Percentiles rank a stretch among this genome's conserved stretches.
Conservation (phyloP, 2,797 vertebrate species). For the Peromyscus nudipes region DNA sequence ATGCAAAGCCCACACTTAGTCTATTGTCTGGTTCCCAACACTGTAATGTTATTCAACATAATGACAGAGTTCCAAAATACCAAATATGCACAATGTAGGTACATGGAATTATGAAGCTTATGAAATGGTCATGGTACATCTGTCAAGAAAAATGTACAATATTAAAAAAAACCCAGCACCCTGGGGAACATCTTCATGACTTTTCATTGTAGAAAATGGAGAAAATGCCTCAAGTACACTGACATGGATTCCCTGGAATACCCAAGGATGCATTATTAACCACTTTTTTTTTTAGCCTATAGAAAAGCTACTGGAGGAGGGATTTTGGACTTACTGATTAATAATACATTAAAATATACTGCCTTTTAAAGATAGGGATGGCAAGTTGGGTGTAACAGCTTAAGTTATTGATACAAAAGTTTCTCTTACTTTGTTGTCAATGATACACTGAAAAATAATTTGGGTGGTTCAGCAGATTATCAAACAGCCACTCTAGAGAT, state of each 20-base stretch:
- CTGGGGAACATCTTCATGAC: neutral
- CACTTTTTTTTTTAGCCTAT: neutral
- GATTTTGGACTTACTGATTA: neutral
- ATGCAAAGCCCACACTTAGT: neutral
- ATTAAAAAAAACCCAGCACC: neutral
- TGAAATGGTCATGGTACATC: neutral
- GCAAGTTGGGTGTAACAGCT: neutral
- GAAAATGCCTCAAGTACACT: neutral
- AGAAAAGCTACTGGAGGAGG: neutral
- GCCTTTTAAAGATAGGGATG: neutral
- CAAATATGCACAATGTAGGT: neutral
- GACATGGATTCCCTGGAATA: neutral
- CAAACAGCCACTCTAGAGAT: neutral
- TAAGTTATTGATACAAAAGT: neutral
- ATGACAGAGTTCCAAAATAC: slow-evolving; percentile 31
- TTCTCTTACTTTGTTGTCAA: slow-evolving; percentile 5
- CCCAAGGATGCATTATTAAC: neutral
- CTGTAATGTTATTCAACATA: neutral
- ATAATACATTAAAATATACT: slow-evolving; percentile 5
- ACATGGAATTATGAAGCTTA: neutral
- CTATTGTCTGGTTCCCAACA: slow-evolving; percentile 21
- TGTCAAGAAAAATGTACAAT: neutral
- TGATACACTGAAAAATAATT: neutral
- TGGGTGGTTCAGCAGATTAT: neutral
- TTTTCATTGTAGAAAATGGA: neutral